Percentiles rank a stretch among this genome's conserved stretches.
Conservation (phyloP, 2,113 vertebrate species). For the Mobula birostris region DNA sequence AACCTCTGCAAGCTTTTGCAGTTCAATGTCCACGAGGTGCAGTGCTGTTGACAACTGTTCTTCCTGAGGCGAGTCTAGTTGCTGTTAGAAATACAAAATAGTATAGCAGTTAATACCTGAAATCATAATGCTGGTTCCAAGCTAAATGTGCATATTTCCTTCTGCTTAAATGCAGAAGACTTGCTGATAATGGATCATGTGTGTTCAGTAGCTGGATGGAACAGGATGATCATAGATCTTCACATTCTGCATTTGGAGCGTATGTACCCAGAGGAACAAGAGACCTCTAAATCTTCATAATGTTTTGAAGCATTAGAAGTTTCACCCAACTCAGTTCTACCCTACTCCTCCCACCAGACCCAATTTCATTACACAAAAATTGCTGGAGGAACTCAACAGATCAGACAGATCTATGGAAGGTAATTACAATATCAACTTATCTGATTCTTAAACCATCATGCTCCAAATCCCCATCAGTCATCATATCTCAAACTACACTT, state of each 20-base stretch:
- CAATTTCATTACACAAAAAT: neutral
- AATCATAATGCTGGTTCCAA: neutral
- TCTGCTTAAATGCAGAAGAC: neutral
- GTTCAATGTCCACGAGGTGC: slow-evolving; percentile 76
- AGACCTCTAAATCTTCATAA: neutral
- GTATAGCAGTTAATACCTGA: slow-evolving; percentile 14
- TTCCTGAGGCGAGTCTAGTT: slow-evolving; percentile 86
- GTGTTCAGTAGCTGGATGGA: neutral
- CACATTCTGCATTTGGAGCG: neutral
- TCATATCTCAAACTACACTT: neutral
- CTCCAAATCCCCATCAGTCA: neutral
- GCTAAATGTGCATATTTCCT: neutral
- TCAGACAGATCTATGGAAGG: too few species aligned
- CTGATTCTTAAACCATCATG: neutral
- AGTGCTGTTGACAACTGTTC: slow-evolving; percentile 77
- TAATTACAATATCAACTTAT: too few species aligned
- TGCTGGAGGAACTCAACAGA: too few species aligned
- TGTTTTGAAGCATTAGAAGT: neutral
- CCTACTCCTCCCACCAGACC: neutral
- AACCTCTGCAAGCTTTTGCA: slow-evolving; percentile 83
- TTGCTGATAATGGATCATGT: neutral
- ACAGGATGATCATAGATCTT: neutral
- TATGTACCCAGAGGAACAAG: neutral
- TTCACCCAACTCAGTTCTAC: neutral
- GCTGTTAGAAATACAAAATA: slow-evolving; percentile 55